Percentiles rank a stretch among this genome's conserved stretches.
Evolutionary conservation across 2,113 vertebrate species (phyloP).

Genomic region (Salvelinus fontinalis): DNA sequence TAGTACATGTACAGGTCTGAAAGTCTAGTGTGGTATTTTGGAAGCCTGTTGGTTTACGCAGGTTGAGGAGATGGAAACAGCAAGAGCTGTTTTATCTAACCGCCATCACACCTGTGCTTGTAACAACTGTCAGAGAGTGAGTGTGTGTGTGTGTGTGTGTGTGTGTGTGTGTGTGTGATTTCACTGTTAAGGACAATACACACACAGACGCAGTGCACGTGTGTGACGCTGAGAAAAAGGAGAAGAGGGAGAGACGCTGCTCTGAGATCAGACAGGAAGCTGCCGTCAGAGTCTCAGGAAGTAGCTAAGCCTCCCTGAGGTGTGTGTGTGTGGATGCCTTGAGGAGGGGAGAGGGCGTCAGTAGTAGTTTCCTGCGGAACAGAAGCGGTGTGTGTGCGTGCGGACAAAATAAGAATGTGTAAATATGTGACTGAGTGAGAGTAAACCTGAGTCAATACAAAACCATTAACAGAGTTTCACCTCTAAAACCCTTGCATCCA

Average conservation of each 20-base stretch:
- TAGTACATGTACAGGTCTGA: not conserved
- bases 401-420: not conserved
- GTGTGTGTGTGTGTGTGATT: constrained; percentile 12
- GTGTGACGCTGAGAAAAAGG: constrained; percentile 45
- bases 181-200: not conserved
- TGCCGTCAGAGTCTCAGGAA: constrained; percentile 65
- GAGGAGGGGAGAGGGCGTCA: constrained; percentile 16
- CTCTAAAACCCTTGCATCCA: too few relatives aligned
- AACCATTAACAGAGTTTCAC: too few relatives aligned
- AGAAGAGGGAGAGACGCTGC: constrained; percentile 42
- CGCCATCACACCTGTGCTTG: not conserved
- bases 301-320: constrained; percentile 60
- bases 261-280: constrained; percentile 62
- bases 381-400: constrained; percentile 26
- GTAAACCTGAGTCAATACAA: not conserved
- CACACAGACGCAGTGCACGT: constrained; percentile 20
- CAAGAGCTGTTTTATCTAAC: not conserved
- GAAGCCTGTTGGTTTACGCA: not conserved
- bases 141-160: not conserved
- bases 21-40: not conserved
- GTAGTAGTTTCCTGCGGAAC: constrained; percentile 65
- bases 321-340: constrained; percentile 2
- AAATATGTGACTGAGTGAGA: not conserved
- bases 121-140: not conserved
- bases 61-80: not conserved